A percentile compares a stretch with the other conserved stretches of the same genome.
These are phyloP conservation scores for Synanceia verrucosa DNA, from an alignment of 2,797 vertebrate species.

Conservation along the genomic window DNA sequence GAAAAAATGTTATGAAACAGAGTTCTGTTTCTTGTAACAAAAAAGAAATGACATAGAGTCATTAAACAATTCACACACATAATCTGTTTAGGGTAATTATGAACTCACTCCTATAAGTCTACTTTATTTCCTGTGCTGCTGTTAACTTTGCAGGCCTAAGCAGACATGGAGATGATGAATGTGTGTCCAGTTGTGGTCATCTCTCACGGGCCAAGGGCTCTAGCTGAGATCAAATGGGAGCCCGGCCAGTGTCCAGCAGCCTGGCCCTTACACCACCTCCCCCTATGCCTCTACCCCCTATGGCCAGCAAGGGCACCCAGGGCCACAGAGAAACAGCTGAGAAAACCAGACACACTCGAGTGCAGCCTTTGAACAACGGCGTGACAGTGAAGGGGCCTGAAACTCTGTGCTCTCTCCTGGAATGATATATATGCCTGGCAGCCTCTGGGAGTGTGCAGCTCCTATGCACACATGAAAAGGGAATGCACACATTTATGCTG, in stretches of 20 bases:
- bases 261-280: constrained; percentile 44
- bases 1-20: background rate
- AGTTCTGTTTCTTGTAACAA: background rate
- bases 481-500: constrained; percentile 39
- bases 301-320: constrained; percentile 73
- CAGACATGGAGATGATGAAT: constrained; percentile 44
- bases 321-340: constrained; percentile 86
- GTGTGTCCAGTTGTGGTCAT: constrained; percentile 79
- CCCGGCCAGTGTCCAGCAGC: constrained; percentile 61
- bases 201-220: constrained; percentile 81
- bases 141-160: constrained; percentile 3
- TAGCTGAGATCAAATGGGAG: constrained; percentile 78
- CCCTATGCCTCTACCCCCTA: constrained; percentile 59
- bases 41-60: no score
- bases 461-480: constrained; percentile 25
- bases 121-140: constrained; percentile 13
- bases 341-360: constrained; percentile 83
- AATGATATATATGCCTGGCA: constrained; percentile 63
- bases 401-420: constrained; percentile 50
- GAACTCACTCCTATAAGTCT: background rate
- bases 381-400: constrained; percentile 51
- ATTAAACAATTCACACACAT: no score
- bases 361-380: constrained; percentile 75
- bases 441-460: constrained; percentile 35
- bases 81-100: background rate